These are phyloP conservation scores for Penaeus vannamei DNA, from an alignment of 1,140 invertebrate genomes.

Conservation along the genomic window DNA sequence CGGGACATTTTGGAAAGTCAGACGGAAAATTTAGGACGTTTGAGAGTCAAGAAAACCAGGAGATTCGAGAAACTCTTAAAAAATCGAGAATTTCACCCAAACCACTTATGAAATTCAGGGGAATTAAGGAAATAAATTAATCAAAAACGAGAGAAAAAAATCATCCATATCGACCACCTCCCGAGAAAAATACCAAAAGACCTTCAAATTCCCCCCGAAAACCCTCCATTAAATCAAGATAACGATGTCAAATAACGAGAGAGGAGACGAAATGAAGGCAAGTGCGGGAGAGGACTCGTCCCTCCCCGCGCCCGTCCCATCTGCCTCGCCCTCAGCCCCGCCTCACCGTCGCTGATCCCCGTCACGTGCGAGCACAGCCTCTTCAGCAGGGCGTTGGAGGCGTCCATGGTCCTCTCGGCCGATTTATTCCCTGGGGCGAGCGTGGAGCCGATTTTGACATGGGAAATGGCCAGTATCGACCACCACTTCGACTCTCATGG, in stretches of 20 bases:
- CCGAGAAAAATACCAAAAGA: not conserved
- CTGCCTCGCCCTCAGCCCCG: not conserved
- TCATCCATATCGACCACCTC: not conserved
- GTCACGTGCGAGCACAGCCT: conserved; percentile 62
- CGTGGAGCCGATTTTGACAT: not conserved
- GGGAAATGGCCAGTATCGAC: conserved; percentile 45
- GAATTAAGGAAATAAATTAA: too few relatives aligned
- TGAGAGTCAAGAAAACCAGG: too few relatives aligned
- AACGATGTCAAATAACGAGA: too few relatives aligned
- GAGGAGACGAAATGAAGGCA: not conserved
- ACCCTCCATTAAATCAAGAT: too few relatives aligned
- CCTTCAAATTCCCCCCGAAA: not conserved
- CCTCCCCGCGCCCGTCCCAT: not conserved
- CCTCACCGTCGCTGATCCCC: conserved; percentile 56
- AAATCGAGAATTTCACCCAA: too few relatives aligned
- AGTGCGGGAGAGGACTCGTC: not conserved
- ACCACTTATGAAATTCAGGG: too few relatives aligned
- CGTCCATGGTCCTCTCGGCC: conserved; percentile 46
- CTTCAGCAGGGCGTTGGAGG: conserved; percentile 52
- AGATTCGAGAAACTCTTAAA: too few relatives aligned
- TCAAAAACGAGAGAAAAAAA: not conserved
- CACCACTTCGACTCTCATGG: conserved; percentile 46
- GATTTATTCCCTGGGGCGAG: not conserved
- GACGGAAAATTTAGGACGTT: too few relatives aligned
- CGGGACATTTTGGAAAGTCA: too few relatives aligned